Evolutionary conservation across 2,113 vertebrate species (phyloP).

Genomic region (Cygnus atratus): DNA sequence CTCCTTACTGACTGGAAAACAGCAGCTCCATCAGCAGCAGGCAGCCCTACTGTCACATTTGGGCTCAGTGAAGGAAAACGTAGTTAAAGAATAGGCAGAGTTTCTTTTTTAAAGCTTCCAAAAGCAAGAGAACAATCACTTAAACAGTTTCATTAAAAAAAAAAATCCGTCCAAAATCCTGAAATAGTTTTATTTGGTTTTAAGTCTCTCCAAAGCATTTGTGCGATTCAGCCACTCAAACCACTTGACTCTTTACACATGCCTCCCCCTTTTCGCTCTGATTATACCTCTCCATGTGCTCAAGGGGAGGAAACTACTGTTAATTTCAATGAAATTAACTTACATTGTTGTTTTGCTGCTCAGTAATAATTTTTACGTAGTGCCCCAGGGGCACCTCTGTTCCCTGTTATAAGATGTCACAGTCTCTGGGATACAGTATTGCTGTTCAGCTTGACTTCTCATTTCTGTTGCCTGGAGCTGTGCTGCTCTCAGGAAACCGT

Average conservation of each 20-base stretch:
- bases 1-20: not conserved
- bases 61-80: not conserved
- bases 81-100: not conserved
- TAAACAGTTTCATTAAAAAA: not conserved
- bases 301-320: slow-evolving; percentile 62
- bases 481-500: slow-evolving; percentile 23
- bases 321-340: slow-evolving; percentile 77
- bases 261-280: slow-evolving; percentile 53
- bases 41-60: not conserved
- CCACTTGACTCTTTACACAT: not conserved
- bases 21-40: not conserved
- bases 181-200: not conserved
- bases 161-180: not conserved
- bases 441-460: slow-evolving; percentile 63
- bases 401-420: slow-evolving; percentile 65
- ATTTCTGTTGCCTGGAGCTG: slow-evolving; percentile 67
- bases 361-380: slow-evolving; percentile 72
- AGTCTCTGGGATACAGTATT: slow-evolving; percentile 41
- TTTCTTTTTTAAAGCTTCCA: slow-evolving; percentile 37
- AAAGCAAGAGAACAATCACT: not conserved
- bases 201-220: not conserved
- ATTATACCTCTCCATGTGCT: slow-evolving; percentile 61
- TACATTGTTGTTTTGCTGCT: slow-evolving; percentile 69
- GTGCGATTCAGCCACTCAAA: slow-evolving; percentile 13
- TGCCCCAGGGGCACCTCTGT: slow-evolving; percentile 67